Evolutionary conservation across 2,888 invertebrate species (phyloP).

Genomic region (Priocnemis perturbator): DNA sequence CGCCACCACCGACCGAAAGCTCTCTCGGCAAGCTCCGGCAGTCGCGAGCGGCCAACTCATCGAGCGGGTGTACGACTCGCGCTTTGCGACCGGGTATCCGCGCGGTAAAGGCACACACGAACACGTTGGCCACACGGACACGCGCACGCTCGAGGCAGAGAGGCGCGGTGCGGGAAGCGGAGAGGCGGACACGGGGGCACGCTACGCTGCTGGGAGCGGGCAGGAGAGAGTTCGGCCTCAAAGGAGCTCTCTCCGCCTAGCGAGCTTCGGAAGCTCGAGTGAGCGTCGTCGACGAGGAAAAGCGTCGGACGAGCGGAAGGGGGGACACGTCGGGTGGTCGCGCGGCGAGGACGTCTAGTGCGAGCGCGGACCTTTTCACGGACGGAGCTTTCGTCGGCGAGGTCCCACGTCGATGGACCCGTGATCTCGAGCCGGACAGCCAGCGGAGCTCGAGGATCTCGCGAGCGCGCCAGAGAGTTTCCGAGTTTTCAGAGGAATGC

Average conservation of each 20-base stretch:
- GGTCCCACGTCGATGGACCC: not conserved
- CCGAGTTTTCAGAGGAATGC: too few species aligned
- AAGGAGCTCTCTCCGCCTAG: too few species aligned
- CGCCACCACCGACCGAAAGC: slow-evolving; percentile 49
- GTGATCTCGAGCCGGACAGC: too few species aligned
- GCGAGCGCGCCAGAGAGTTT: too few species aligned
- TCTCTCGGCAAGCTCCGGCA: slow-evolving; percentile 59
- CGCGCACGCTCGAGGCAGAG: not conserved
- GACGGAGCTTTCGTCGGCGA: not conserved
- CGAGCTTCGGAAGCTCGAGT: too few species aligned
- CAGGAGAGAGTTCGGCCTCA: not conserved
- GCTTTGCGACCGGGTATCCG: slow-evolving; percentile 16
- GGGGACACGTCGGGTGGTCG: too few species aligned
- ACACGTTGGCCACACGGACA: not conserved
- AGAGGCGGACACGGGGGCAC: too few species aligned
- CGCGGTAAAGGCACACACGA: not conserved
- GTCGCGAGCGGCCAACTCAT: slow-evolving; percentile 69
- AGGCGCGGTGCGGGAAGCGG: not conserved
- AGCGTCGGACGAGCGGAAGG: too few species aligned
- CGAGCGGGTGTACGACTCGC: slow-evolving; percentile 62
- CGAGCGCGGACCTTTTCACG: not conserved
- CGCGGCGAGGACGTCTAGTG: too few species aligned
- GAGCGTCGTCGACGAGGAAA: too few species aligned
- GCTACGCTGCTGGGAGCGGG: too few species aligned
- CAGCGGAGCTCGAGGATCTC: too few species aligned